A percentile compares a stretch with the other conserved stretches of the same genome.
phyloP scores from a whole-genome alignment of 1,140 invertebrate genomes.

The Trypoxylus dichotomus region DNA sequence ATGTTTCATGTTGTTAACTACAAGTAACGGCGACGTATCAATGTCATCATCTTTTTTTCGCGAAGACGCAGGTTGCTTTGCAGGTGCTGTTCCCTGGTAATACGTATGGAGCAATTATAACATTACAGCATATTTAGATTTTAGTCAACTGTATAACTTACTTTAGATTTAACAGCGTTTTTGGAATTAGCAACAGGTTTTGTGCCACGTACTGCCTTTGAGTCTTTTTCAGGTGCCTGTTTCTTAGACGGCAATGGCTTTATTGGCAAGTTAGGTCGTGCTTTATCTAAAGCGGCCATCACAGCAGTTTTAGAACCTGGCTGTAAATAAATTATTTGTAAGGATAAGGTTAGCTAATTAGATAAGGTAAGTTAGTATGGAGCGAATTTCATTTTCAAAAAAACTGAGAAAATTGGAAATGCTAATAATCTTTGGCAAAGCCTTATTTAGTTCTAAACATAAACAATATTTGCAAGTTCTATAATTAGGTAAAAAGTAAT shows the following conservation, averaged over 20 bases:
- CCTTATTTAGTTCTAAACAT: too few species aligned
- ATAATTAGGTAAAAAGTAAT: too few species aligned
- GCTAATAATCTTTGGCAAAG: too few species aligned
- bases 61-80: constrained; percentile 54
- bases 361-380: too few species aligned
- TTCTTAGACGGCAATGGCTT: constrained; percentile 74
- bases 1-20: constrained; percentile 86
- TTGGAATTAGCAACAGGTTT: constrained; percentile 46
- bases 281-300: constrained; percentile 81
- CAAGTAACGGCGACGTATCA: constrained; percentile 77
- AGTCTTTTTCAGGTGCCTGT: constrained; percentile 50
- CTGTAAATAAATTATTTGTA: constrained; percentile 48
- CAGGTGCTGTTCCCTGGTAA: constrained; percentile 33
- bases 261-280: constrained; percentile 78
- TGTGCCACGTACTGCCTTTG: constrained; percentile 54
- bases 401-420: too few species aligned
- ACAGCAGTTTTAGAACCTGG: constrained; percentile 83
- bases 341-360: too few species aligned
- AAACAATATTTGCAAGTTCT: too few species aligned
- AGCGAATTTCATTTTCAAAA: too few species aligned
- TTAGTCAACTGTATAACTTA: not conserved
- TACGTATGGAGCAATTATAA: too few species aligned
- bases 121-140: not conserved
- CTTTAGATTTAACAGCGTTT: constrained; percentile 48
- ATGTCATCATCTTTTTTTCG: constrained; percentile 87